Base-by-base conservation (phyloP, 2,888 invertebrate species). In the Amiota mariae region DNA sequence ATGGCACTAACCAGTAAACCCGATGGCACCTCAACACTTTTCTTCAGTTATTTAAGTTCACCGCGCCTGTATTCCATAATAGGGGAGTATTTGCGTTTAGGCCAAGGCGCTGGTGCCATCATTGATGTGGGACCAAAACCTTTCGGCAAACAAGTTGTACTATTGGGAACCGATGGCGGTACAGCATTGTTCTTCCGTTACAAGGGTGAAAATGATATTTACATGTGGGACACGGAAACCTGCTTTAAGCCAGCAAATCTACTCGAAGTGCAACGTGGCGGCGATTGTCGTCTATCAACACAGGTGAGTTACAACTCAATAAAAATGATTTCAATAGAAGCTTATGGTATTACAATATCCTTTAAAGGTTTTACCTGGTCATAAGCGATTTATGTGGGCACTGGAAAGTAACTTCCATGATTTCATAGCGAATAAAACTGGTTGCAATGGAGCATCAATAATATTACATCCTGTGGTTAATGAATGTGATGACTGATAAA, bases 341-440 rank as follows among this genome's bases (percentile, higher is more conserved):
- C 24, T 24, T 24, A 24, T 36, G 36, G 36, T 2, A 54, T 12
- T 11, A 24, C 10, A 0, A 51, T 75, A 78, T 11, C 76, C 36
- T 36, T 36, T 6, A 36, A 6, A 87, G 87, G 87, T 90, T 36
- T 89, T 92, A 47, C 91, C 93, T 0, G 93, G 93, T 9, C 91
- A 91, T 81, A 92, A 91, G 85, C 91, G 91, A 47, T 90, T 92
- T 66, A 92, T 93, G 92, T 93, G 93, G 92, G 91, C 92, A 12
- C 87, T 94, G 78, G 93, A 93, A 83, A 93, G 93, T 80, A 93
- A 94, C 86, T 93, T 93, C 90, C 92, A 92, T 71, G 93, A 94
- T 87, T 94, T 91, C 82, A 91, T 93, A 77, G 88, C 91, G 6
- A 91, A 92, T 77, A 91, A 91, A 49, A 92, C 92, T 54, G 92